These are phyloP conservation scores for Drosophila rhopaloa DNA, from an alignment of 1,140 invertebrate genomes.

Conservation along the genomic window DNA sequence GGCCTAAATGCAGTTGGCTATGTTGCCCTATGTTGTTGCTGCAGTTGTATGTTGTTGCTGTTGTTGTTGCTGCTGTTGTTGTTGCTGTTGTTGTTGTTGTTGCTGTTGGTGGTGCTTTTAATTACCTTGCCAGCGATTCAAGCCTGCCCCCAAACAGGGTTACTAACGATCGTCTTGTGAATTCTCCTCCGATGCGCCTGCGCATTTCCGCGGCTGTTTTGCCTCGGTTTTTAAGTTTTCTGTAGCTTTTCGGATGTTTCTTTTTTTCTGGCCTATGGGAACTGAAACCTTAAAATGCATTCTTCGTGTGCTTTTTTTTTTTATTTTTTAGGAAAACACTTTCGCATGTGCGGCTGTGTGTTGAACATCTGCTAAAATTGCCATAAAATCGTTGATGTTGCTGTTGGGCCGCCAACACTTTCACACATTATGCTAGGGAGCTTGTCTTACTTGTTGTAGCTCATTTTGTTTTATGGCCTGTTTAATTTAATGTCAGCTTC, in stretches of 20 bases:
- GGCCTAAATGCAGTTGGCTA: conserved; percentile 40
- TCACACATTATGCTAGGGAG: conserved; percentile 53
- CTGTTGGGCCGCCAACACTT: conserved; percentile 50
- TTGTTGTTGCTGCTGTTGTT: no score
- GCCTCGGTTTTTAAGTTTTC: conserved; percentile 4
- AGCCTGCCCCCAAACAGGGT: conserved; percentile 41
- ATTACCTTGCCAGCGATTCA: conserved; percentile 40
- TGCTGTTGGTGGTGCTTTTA: conserved; percentile 48
- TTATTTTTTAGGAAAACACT: conserved; percentile 20
- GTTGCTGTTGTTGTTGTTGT: no score
- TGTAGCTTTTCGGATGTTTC: conserved; percentile 19
- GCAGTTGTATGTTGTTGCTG: conserved; percentile 10
- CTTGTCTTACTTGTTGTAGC: conserved; percentile 27
- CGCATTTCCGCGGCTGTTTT: conserved; percentile 43
- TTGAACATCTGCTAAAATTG: conserved; percentile 57
- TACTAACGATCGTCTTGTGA: conserved; percentile 55
- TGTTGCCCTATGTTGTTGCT: not conserved
- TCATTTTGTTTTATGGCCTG: conserved; percentile 59
- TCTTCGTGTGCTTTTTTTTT: conserved; percentile 44
- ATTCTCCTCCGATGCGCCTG: conserved; percentile 43
- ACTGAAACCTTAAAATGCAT: conserved; percentile 51
- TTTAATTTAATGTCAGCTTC: conserved; percentile 46
- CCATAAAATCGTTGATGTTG: conserved; percentile 45
- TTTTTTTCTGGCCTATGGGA: conserved; percentile 20
- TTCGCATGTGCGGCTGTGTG: conserved; percentile 30